A percentile compares a stretch with the other conserved stretches of the same genome.
phyloP scores from a whole-genome alignment of 2,113 vertebrate genomes.

The Onychostoma macrolepis region DNA sequence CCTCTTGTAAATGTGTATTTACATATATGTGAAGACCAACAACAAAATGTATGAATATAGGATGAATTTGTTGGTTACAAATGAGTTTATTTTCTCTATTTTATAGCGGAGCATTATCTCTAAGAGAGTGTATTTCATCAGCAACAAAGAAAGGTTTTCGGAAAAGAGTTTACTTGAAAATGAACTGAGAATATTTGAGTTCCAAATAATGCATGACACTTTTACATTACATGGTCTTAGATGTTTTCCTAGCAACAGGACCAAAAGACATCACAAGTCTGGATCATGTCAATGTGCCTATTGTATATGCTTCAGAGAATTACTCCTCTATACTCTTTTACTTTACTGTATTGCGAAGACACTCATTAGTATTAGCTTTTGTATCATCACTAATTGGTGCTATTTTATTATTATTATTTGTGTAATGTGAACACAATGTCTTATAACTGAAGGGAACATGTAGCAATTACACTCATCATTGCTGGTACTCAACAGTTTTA shows the following conservation, averaged over 20 bases:
- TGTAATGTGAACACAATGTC: constrained; percentile 96
- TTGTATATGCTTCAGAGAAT: constrained; percentile 66
- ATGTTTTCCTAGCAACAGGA: constrained; percentile 64
- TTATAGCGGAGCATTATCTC: constrained; percentile 76
- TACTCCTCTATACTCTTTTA: constrained; percentile 72
- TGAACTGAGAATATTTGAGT: constrained; percentile 73
- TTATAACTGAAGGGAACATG: constrained; percentile 77
- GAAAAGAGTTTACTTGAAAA: constrained; percentile 84
- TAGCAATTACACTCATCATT: constrained; percentile 75
- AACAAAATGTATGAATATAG: constrained; percentile 79
- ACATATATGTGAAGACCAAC: constrained; percentile 81
- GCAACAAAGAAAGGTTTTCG: constrained; percentile 64
- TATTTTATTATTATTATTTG: constrained; percentile 74
- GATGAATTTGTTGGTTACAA: constrained; percentile 75
- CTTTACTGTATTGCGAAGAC: constrained; percentile 83
- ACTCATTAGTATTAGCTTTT: constrained; percentile 80
- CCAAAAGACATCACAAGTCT: constrained; percentile 70
- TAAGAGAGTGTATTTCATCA: constrained; percentile 80
- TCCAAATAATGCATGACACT: constrained; percentile 75
- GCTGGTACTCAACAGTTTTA: constrained; percentile 77
- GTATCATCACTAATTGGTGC: constrained; percentile 91
- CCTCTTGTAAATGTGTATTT: constrained; percentile 81
- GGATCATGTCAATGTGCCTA: constrained; percentile 74
- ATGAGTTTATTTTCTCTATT: constrained; percentile 77
- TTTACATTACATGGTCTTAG: constrained; percentile 72